Evolutionary conservation across 2,888 invertebrate species (phyloP), one percentile per base, ranked within the genome.

Genomic region (Hirtodrosophila histrioides): DNA sequence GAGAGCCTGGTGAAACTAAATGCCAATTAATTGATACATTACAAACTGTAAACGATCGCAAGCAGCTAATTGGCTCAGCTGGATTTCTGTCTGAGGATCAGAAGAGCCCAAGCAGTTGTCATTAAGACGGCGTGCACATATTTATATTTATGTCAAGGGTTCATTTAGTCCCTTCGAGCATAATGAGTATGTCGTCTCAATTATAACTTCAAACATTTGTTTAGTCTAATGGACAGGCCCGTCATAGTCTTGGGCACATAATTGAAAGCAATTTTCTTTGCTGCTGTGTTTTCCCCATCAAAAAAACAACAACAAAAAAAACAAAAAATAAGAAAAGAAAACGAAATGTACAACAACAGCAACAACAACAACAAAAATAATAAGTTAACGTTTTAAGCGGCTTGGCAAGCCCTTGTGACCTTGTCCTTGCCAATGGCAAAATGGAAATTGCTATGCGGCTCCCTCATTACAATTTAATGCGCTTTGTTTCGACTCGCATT

Each of bases 401-500:
- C 80, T 79, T 86, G 80, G 53, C 63, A 61, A 75, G 67, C 67
- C 48, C 43, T 27, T 27, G 57, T 41, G 74, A 61, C 55, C 63
- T 67, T 67, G 68, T 51, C 57, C 58, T 62, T 50, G 64, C 45
- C 63, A 63, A 11, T 45, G 50, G 70, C 63, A 46, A 70, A 75
- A 69, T 69, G 69, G 53, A 69, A 71, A 71, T 75, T 58, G 58
- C 75, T 70, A 50, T 50, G 79, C 64, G 76, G 62, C 55, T 50
- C 46, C 39, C 86, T 71, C 83, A 79, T 75, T 86, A 82, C 79
- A 79, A 83, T 86, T 86, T 86, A 83, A 86, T 86, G 86, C 67
- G 80, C 80, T 76, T 86, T 86, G 80, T 55, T 68, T 48, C 55
- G 56, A 65, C 36, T 50, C 44, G 39, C 58, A 65, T 50, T 51